Conservation (phyloP, 1,140 invertebrate genomes). For the Drosophila melanogaster region DNA sequence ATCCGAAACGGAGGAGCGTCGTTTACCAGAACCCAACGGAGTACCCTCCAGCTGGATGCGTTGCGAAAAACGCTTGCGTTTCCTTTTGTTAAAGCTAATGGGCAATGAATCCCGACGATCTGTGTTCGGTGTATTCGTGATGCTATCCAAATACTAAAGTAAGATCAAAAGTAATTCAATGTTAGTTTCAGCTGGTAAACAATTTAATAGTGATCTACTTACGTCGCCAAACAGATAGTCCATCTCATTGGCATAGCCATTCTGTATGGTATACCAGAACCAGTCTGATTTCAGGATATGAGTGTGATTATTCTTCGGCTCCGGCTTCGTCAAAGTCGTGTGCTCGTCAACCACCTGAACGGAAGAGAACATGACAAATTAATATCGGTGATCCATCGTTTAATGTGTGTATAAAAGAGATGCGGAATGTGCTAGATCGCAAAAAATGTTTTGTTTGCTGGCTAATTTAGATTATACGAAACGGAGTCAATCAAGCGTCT, state of each 20-base stretch:
- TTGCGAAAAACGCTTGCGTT: constrained; percentile 89
- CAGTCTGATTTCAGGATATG: constrained; percentile 95
- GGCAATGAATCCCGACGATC: constrained; percentile 87
- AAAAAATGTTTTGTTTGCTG: constrained; percentile 51
- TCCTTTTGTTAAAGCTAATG: constrained; percentile 86
- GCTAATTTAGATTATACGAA: constrained; percentile 36
- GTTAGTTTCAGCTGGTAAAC: not conserved
- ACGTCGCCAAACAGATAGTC: constrained; percentile 94
- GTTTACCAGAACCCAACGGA: constrained; percentile 86
- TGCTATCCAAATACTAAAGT: constrained; percentile 80
- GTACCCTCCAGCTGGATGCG: constrained; percentile 77
- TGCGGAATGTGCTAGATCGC: constrained; percentile 36
- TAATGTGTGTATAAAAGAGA: constrained; percentile 1
- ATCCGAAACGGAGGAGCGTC: constrained; percentile 93
- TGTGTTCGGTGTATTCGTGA: constrained; percentile 82
- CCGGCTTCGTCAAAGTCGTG: constrained; percentile 88
- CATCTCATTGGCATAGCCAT: constrained; percentile 95
- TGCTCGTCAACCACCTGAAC: constrained; percentile 92
- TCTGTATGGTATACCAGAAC: constrained; percentile 98
- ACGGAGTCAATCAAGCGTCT: constrained; percentile 59
- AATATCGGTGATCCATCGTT: constrained; percentile 5
- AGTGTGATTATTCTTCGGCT: constrained; percentile 86
- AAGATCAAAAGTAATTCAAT: not conserved
- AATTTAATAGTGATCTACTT: constrained; percentile 68
- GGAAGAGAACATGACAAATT: constrained; percentile 15